Evolutionary conservation across 2,888 invertebrate genomes (phyloP).

Genomic region (Folsomia manolachei): DNA sequence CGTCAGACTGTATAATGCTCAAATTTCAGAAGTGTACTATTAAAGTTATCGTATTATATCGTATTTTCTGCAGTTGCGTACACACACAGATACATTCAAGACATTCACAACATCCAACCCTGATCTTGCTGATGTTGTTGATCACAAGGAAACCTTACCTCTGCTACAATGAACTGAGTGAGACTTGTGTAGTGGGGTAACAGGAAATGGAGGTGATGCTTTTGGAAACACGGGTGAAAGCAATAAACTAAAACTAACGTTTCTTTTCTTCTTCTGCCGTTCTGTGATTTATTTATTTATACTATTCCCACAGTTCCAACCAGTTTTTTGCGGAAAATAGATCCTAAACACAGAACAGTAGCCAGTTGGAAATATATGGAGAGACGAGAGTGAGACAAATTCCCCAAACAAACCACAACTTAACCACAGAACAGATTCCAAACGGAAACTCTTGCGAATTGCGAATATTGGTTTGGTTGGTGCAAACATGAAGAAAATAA

Average conservation of each 20-base stretch:
- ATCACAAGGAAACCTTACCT: slow-evolving; percentile 5
- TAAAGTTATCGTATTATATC: too few species aligned
- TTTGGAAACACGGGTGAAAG: slow-evolving; percentile 9
- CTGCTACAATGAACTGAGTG: slow-evolving; percentile 8
- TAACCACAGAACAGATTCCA: not conserved
- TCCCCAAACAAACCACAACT: slow-evolving; percentile 1
- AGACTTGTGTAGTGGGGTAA: not conserved
- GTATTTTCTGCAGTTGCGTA: too few species aligned
- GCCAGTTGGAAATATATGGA: not conserved
- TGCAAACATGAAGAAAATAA: too few species aligned
- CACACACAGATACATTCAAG: too few species aligned
- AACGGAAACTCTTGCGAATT: too few species aligned
- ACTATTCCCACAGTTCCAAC: slow-evolving; percentile 13
- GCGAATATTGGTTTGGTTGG: too few species aligned
- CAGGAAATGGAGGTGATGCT: slow-evolving; percentile 13
- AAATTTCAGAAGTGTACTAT: too few species aligned
- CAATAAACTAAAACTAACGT: slow-evolving; percentile 21
- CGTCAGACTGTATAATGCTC: too few species aligned
- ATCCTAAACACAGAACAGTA: not conserved
- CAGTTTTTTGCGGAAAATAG: slow-evolving; percentile 5
- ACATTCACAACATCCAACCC: too few species aligned
- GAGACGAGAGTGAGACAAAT: slow-evolving; percentile 7
- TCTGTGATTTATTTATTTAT: slow-evolving; percentile 28
- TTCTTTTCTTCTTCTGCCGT: not conserved
- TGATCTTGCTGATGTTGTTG: not conserved